Conservation (phyloP, 2,888 invertebrate genomes). For the Andrena fulva region DNA sequence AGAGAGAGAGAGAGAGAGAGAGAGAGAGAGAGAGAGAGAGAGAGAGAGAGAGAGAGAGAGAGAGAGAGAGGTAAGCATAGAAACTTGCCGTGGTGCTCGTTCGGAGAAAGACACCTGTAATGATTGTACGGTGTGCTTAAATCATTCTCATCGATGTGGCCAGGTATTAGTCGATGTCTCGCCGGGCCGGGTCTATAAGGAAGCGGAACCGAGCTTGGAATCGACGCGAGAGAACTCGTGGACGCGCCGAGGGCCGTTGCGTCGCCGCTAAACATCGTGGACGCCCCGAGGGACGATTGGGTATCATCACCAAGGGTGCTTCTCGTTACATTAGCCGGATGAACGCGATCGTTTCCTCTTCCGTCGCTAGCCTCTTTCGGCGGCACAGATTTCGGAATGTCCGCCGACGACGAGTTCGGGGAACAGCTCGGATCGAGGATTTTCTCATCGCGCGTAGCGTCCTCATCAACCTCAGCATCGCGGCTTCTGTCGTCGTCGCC, state of each 20-base stretch:
- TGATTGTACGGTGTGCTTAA: constrained; percentile 91
- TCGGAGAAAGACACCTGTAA: constrained; percentile 90
- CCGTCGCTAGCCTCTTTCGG: constrained; percentile 8
- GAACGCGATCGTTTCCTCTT: background rate
- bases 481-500: background rate
- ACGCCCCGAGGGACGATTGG: constrained; percentile 77
- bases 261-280: constrained; percentile 83
- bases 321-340: constrained; percentile 78
- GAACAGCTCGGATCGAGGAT: constrained; percentile 73
- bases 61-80: background rate
- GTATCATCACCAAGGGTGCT: constrained; percentile 85
- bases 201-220: constrained; percentile 70
- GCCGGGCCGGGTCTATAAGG: constrained; percentile 76
- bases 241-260: constrained; percentile 86
- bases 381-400: constrained; percentile 67
- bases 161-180: constrained; percentile 80
- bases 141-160: constrained; percentile 87
- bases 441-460: constrained; percentile 78
- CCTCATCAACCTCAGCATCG: background rate
- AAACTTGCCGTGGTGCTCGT: constrained; percentile 84
- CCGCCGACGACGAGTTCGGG: constrained; percentile 27
- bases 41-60: background rate
- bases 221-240: constrained; percentile 85
- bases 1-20: background rate
- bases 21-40: no score